Evolutionary conservation across 2,888 invertebrate species (phyloP).

Genomic region (Tanypteryx hageni): DNA sequence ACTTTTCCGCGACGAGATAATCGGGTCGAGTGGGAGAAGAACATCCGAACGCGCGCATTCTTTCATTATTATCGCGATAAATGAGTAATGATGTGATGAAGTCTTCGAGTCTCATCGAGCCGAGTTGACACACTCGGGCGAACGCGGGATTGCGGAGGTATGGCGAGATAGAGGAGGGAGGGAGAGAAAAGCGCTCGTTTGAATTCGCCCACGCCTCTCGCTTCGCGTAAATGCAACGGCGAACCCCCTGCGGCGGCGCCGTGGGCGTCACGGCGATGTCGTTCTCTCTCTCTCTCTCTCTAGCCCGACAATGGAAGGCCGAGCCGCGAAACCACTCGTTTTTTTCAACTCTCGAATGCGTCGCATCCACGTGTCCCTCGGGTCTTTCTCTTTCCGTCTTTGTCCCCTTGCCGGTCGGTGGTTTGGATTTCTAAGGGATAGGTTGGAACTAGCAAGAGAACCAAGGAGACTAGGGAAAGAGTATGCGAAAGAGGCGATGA

Average conservation of each 20-base stretch:
- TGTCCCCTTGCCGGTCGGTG: no score
- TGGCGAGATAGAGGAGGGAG: neutral
- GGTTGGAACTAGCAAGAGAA: no score
- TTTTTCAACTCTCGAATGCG: neutral
- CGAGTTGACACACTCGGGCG: conserved; percentile 3
- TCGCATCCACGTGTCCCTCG: no score
- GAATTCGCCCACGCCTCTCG: neutral
- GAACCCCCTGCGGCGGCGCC: neutral
- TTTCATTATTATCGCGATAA: neutral
- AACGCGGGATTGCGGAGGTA: neutral
- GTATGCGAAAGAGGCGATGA: no score
- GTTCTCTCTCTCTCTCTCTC: neutral
- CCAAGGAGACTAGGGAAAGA: no score
- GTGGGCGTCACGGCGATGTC: neutral
- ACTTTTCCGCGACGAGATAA: neutral
- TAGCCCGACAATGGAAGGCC: neutral
- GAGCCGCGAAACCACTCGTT: neutral
- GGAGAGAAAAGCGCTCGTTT: neutral
- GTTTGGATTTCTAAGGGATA: no score
- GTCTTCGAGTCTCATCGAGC: neutral
- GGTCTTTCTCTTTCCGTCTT: no score
- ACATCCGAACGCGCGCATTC: neutral
- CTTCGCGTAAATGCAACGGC: conserved; percentile 4
- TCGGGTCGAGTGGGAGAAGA: neutral
- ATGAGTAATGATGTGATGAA: conserved; percentile 32